Evolutionary conservation across 2,888 invertebrate species (phyloP), one percentile per base, ranked within the genome.

Genomic region (Toxonevra muliebris): DNA sequence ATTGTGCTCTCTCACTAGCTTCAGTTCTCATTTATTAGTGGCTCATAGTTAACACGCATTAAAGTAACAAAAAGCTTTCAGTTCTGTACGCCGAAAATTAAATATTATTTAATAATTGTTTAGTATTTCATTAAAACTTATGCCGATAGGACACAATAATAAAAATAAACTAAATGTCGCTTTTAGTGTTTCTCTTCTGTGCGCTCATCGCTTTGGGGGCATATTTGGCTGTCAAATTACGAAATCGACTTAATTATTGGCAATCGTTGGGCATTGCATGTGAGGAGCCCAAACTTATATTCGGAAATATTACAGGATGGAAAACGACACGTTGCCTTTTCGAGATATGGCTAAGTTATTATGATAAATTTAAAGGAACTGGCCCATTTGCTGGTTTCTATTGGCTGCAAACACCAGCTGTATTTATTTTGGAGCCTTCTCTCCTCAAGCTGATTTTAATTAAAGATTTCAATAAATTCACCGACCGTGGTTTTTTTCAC

Each of bases 361-460:
- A 79, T 60, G 20, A 73, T 12, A 68, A 73, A 54, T 74, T 61
- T 41, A 77, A 73, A 41, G 55, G 65, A 0, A 68, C 69, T 58
- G 72, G 72, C 40, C 76, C 76, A 2, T 75, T 76, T 69, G n/a
- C 63, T 10, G 80, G 80, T 0, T 63, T 76, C 11, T 80, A 69
- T 68, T 66, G 75, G 20, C 72, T 77, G 9, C 12, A 68, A 0
- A 62, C 17, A 3, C 77, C 77, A 3, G 53, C 62, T 0, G 67
- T 74, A 1, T 30, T 79, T 1, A 63, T 74, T 1, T 65, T 68
- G n/a, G 79, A 79, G 48, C 60, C 74, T 10, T 72, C 75, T 10
- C 59, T 76, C 10, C 57, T 71, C 0, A 74, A 74, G 62, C 62
- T 68, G 30, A 67, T 76, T 30, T 64, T 75, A 9, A 69, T 74